Conservation (phyloP, 2,113 vertebrate genomes). For the Elgaria multicarinata region DNA sequence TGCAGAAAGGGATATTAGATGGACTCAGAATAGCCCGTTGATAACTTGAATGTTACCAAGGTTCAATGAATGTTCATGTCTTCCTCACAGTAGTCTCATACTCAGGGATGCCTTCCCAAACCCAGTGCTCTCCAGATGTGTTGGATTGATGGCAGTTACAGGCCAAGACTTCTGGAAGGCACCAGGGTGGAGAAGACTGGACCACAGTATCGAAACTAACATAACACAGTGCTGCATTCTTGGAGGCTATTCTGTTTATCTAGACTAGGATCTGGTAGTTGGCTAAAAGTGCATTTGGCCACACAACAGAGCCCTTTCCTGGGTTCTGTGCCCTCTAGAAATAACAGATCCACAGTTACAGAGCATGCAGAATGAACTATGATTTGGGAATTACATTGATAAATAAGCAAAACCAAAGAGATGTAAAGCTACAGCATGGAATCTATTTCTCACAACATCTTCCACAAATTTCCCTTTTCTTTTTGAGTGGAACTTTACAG, state of each 20-base stretch:
- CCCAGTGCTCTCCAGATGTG: too few relatives aligned
- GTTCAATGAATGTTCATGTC: not conserved
- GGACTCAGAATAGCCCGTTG: not conserved
- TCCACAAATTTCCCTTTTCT: not conserved
- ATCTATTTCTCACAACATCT: not conserved
- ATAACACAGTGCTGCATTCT: not conserved
- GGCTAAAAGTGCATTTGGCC: not conserved
- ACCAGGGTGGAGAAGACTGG: not conserved
- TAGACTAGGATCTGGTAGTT: not conserved
- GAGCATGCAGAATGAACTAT: not conserved
- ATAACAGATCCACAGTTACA: not conserved
- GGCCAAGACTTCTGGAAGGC: too few relatives aligned
- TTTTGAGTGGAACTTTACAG: not conserved
- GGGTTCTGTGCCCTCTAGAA: not conserved
- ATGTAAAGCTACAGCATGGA: not conserved
- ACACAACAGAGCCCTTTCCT: not conserved
- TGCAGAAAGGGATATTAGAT: slow-evolving; percentile 17
- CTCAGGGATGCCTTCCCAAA: slow-evolving; percentile 22
- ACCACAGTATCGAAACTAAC: not conserved
- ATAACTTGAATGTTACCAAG: not conserved
- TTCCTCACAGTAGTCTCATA: slow-evolving; percentile 24
- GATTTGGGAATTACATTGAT: not conserved
- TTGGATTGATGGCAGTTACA: too few relatives aligned
- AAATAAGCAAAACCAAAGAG: not conserved
- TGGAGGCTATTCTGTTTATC: not conserved